phyloP scores from a whole-genome alignment of 1,140 invertebrate species.

The Capitella teleta region DNA sequence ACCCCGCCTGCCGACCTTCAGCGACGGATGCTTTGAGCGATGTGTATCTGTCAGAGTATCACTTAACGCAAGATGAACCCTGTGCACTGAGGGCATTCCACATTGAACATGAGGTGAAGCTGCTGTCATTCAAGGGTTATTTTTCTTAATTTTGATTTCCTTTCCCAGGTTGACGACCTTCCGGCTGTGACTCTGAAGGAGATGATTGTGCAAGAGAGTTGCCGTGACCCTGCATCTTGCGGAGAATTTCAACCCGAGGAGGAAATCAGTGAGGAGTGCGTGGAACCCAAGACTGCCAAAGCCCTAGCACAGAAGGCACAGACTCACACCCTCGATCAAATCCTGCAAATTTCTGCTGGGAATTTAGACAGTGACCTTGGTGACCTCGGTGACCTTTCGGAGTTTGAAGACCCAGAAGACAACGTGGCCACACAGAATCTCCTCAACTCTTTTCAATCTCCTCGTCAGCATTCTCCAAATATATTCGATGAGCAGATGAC shows the following conservation, averaged over 20 bases:
- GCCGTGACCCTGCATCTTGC: neutral
- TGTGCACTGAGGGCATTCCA: neutral
- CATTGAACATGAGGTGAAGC: neutral
- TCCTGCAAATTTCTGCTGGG: no score
- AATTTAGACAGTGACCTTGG: no score
- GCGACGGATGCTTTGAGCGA: constrained; percentile 4
- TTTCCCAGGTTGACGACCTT: constrained; percentile 1
- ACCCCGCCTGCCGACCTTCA: neutral
- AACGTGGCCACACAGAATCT: no score
- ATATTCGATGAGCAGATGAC: neutral
- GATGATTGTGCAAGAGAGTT: neutral
- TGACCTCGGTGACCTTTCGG: no score
- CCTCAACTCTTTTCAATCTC: no score
- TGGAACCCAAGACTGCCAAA: no score
- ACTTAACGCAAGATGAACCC: constrained; percentile 6
- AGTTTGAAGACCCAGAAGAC: no score
- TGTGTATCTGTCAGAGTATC: constrained; percentile 5
- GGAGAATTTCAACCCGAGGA: no score
- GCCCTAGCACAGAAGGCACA: no score
- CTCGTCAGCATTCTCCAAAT: neutral
- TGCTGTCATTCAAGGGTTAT: neutral
- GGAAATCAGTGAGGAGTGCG: no score
- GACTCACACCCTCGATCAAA: constrained; percentile 4
- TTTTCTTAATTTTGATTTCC: neutral
- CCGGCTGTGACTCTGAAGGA: neutral